Base-by-base conservation (phyloP, 2,113 vertebrate species). In the Brachirus orientalis region DNA sequence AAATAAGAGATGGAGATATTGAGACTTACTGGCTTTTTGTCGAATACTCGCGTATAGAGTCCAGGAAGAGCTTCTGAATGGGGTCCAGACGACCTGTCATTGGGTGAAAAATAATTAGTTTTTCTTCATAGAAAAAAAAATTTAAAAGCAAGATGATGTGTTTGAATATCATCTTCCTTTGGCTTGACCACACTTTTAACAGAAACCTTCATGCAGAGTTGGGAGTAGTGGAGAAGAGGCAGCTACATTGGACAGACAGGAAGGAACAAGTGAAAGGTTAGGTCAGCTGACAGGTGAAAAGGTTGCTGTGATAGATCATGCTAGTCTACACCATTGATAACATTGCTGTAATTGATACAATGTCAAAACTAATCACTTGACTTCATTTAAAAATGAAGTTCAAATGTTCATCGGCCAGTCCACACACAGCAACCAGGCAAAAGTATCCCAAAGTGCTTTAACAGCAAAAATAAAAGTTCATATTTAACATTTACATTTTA, bases 31-130 rank as follows among this genome's bases (percentile, higher is more conserved):
- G 92, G 94, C 95, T 95, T 75, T 94, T 94, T 0, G 92, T 69
- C 38, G 86, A 95, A 68, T 98, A 99, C 35, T 95, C 93, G 20
- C 92, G 94, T 62, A 99, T 95, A 77, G 97, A 96, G 80, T 98
- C 96, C 81, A 99, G 14, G 53, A 98, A 98, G 33, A 99, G 94
- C 77, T 95, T 97, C 92, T 98, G 95, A 65, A 99, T 68, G 0
- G 97, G 97, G 80, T 99, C 97, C 5, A 98, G 89, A 33, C 93
- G 79, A 85, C 65, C 92, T 93, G 81, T 71, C 55, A 86, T 22
- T 84, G 16, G 10, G n/a, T 65, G 47, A 63, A 22, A 16, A 50
- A 3, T 18, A 36, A 36, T 69, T 38, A 72, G 19, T 36, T 28
- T 19, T 9, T 1, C 19, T 53, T 58, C n/a, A 67, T 3, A 16